A percentile compares a stretch with the other conserved stretches of the same genome.
phyloP scores from a whole-genome alignment of 2,888 invertebrate species.

The Neoaliturus tenellus region DNA sequence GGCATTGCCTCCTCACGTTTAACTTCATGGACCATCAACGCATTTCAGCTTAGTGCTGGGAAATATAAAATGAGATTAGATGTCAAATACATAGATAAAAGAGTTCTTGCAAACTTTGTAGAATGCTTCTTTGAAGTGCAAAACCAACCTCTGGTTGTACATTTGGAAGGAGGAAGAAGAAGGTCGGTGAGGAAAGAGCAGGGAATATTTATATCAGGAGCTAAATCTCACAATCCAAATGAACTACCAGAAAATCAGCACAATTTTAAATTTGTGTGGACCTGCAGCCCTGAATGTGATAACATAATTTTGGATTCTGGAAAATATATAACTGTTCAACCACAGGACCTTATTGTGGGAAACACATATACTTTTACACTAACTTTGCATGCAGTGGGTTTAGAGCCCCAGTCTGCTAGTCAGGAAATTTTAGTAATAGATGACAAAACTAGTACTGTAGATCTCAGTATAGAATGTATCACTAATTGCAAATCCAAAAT shows the following conservation, averaged over 20 bases:
- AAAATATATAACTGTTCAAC: background rate
- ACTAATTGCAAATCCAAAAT: background rate
- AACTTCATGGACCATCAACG: background rate
- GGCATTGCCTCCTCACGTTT: background rate
- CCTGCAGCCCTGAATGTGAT: background rate
- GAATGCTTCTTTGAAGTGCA: background rate
- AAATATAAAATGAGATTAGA: background rate
- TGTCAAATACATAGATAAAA: background rate
- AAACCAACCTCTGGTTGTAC: background rate
- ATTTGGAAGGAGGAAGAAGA: background rate
- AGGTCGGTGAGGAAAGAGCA: background rate
- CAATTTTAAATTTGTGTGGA: background rate
- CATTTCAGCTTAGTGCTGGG: background rate
- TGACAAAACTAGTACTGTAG: background rate
- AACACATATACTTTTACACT: background rate
- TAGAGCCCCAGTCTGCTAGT: background rate
- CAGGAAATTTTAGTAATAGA: background rate
- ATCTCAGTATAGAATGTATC: background rate
- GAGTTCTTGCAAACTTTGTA: background rate
- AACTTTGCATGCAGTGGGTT: background rate
- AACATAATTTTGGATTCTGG: background rate
- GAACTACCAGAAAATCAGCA: too few relatives aligned
- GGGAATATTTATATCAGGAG: background rate
- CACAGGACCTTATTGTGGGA: background rate
- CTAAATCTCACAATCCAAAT: background rate